Evolutionary conservation across 1,140 invertebrate genomes (phyloP).

Genomic region (Drosophila bocqueti): DNA sequence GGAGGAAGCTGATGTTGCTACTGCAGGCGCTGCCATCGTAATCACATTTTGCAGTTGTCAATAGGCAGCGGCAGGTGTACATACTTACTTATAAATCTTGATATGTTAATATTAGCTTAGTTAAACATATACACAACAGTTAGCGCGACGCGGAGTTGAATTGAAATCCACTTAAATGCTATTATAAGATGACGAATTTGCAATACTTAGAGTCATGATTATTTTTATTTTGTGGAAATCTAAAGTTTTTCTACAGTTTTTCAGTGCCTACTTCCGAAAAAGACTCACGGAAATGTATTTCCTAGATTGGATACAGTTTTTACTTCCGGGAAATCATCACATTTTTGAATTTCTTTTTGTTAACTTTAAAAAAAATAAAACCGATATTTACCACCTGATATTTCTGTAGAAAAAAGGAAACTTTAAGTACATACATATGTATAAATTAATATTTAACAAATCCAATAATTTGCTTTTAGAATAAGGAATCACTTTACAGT

Average conservation of each 20-base stretch:
- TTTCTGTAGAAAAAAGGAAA: not conserved
- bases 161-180: slow-evolving; percentile 54
- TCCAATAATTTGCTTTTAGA: not conserved
- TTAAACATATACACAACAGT: slow-evolving; percentile 24
- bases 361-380: not conserved
- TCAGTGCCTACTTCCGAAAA: not conserved
- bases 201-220: slow-evolving; percentile 76
- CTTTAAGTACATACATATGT: not conserved
- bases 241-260: not conserved
- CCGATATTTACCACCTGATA: not conserved
- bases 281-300: not conserved
- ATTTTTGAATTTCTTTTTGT: not conserved
- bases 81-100: slow-evolving; percentile 25
- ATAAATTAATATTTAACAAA: not conserved
- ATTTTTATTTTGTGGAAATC: slow-evolving; percentile 53
- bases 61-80: slow-evolving; percentile 27
- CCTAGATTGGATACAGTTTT: not conserved
- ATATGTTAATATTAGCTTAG: slow-evolving; percentile 44
- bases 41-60: slow-evolving; percentile 54
- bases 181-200: slow-evolving; percentile 63
- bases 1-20: slow-evolving; percentile 10
- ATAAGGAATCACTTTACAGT: not conserved
- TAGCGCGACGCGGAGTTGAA: slow-evolving; percentile 3
- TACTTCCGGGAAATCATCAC: not conserved
- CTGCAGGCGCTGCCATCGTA: slow-evolving; percentile 16